phyloP scores from a whole-genome alignment of 2,888 invertebrate genomes.

The Glaucopsyche alexis region DNA sequence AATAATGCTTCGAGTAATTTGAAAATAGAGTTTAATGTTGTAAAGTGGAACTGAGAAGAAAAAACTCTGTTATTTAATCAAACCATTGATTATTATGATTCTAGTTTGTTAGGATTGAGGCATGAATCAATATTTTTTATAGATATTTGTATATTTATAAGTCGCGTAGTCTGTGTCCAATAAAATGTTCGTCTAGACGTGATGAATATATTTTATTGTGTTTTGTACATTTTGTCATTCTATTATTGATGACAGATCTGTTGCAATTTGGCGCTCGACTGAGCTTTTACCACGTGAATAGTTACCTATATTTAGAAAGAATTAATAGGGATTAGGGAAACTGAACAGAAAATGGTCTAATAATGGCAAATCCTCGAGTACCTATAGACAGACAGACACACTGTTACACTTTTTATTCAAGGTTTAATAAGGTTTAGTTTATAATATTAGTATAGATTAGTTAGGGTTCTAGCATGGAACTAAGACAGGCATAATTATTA shows the following conservation, averaged over 20 bases:
- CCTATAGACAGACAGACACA: too few species aligned
- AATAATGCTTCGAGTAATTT: too few species aligned
- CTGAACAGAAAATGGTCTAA: too few species aligned
- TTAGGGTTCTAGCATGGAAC: background rate
- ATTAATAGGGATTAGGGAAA: background rate
- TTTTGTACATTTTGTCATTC: background rate
- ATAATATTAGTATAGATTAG: background rate
- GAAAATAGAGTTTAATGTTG: too few species aligned
- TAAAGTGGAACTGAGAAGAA: too few species aligned
- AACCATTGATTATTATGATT: too few species aligned
- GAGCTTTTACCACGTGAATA: background rate
- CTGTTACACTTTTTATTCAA: background rate
- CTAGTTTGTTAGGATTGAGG: background rate
- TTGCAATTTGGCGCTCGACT: background rate
- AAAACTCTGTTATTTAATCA: too few species aligned
- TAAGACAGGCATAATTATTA: background rate
- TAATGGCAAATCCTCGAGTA: too few species aligned
- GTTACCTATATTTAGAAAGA: background rate
- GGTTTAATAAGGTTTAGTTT: background rate
- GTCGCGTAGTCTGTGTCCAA: background rate
- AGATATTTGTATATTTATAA: background rate
- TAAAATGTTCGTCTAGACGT: constrained; percentile 15
- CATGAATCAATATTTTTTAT: background rate
- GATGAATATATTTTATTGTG: background rate
- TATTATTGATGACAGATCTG: background rate